Percentiles rank a stretch among this genome's conserved stretches.
Evolutionary conservation across 2,113 vertebrate genomes (phyloP).

Genomic region (Laticauda colubrina): DNA sequence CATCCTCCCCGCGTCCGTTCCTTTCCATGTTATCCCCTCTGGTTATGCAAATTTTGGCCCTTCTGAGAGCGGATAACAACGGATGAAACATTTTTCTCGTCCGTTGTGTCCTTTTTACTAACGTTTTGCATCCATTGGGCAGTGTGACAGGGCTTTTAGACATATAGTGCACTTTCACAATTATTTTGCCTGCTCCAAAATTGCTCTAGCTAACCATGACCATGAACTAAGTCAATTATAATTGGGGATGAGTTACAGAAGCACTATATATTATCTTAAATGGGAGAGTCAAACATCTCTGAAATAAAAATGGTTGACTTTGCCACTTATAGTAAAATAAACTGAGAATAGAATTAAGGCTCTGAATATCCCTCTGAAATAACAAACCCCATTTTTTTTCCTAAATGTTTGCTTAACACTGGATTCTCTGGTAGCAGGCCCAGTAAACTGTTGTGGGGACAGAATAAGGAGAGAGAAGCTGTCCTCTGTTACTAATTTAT

Average conservation of each 20-base stretch:
- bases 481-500: background rate
- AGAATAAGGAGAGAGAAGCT: background rate
- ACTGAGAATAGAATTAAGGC: background rate
- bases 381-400: constrained; percentile 10
- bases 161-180: background rate
- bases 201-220: background rate
- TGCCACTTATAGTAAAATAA: background rate
- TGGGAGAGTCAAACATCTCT: constrained; percentile 24
- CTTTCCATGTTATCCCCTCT: no score
- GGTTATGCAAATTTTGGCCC: no score
- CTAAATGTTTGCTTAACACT: constrained; percentile 4
- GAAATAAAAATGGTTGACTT: background rate
- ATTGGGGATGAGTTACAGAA: background rate
- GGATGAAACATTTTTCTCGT: no score
- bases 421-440: background rate
- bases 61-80: no score
- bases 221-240: background rate
- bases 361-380: constrained; percentile 3
- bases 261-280: constrained; percentile 24
- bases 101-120: no score
- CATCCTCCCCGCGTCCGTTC: no score
- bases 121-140: no score
- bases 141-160: no score
- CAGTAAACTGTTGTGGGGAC: background rate
- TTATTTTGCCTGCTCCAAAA: background rate